Percentiles rank a stretch among this genome's conserved stretches.
phyloP scores from a whole-genome alignment of 1,140 invertebrate species.

The Globodera rostochiensis region DNA sequence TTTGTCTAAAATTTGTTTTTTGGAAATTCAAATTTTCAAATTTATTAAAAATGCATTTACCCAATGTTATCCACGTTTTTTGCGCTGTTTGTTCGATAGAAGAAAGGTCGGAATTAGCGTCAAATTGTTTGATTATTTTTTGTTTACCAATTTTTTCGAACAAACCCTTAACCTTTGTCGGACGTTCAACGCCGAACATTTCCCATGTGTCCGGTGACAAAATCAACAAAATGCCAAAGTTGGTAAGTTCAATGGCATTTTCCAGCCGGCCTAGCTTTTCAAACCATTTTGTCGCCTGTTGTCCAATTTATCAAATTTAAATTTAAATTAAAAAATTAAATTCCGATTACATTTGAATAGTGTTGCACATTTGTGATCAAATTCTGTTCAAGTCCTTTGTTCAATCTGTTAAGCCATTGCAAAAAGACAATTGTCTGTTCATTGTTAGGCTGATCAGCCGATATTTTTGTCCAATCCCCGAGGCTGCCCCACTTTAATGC shows the following conservation, averaged over 20 bases:
- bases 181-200: not conserved
- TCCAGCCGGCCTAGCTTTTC: not conserved
- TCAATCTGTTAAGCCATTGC: not conserved
- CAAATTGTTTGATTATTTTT: not conserved
- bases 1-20: not conserved
- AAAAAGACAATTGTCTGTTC: not conserved
- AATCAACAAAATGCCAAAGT: not conserved
- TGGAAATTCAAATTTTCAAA: not conserved
- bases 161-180: not conserved
- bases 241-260: not conserved
- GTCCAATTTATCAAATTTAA: no score
- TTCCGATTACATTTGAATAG: no score
- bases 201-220: not conserved
- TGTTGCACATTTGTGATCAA: not conserved
- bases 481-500: not conserved
- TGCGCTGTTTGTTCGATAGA: not conserved
- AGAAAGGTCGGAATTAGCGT: not conserved
- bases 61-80: not conserved
- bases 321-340: no score
- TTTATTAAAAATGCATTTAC: not conserved
- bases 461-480: not conserved
- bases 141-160: not conserved
- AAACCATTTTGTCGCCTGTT: not conserved
- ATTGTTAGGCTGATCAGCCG: no score
- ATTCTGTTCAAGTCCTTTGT: not conserved